Evolutionary conservation across 2,113 vertebrate species (phyloP), one percentile per base, ranked within the genome.

Genomic region (Ailuropoda melanoleuca): DNA sequence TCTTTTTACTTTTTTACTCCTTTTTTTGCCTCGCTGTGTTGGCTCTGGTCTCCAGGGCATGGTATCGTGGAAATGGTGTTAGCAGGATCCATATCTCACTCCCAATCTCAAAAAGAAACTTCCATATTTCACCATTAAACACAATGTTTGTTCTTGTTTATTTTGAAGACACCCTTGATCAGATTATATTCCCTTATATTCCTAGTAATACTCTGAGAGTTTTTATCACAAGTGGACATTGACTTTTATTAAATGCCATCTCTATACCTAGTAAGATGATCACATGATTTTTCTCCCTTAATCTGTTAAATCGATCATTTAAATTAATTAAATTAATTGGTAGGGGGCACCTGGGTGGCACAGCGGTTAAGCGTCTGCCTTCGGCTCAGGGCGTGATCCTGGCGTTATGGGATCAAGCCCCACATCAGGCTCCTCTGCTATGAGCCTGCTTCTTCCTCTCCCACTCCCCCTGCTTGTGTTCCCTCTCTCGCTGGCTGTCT

Each of bases 221-320:
- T 55, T 53, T 18, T 34, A 14, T 77, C 58, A 46, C 43, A 26
- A 14, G 8, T 8, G 21, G 68, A 26, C 17, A 34, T 6, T 23
- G 48, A 55, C 68, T 50, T 74, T 48, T 26, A 55, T 39, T 56
- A 55, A 29, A 66, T 9, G 8, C 81, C 62, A 21, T 48, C 64
- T 64, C 53, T 55, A 6, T 18, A 53, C 58, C 48, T 58, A 39
- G 6, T 18, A 34, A 95, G n/a, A 60, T 84, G 68, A 75, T 60
- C 46, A 29, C 13, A 15, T 70, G 62, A 31, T 68, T 50, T 90
- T 75, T 89, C 56, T 68, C 56, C 66, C 81, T 93, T 88, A 55
- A n/a, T 19, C 66, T 26, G 24, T 66, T 62, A 78, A 60, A 48
- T 29, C 1, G 8, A n/a, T 74, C 21, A 78, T 18, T 92, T 68